Conservation (phyloP, 2,888 invertebrate species). For the Macrophya annulata region DNA sequence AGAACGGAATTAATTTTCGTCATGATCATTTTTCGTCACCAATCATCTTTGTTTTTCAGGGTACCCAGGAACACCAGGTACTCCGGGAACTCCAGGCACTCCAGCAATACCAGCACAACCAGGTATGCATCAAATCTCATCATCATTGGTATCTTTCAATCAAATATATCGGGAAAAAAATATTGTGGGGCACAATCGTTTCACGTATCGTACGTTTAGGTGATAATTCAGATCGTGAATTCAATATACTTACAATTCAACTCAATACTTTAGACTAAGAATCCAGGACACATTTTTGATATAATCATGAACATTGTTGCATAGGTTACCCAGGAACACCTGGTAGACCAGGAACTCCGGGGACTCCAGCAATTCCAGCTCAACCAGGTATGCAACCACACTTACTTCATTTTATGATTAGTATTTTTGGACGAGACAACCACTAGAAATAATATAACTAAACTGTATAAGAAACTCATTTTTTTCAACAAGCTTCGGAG, state of each 20-base stretch:
- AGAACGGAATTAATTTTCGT: too few relatives aligned
- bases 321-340: conserved; percentile 66
- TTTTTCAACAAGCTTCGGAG: too few relatives aligned
- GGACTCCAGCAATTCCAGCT: conserved; percentile 64
- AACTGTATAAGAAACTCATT: too few relatives aligned
- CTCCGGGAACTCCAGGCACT: conserved; percentile 64
- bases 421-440: too few relatives aligned
- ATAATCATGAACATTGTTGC: conserved; percentile 48
- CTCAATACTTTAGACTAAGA: neutral
- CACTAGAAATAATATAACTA: too few relatives aligned
- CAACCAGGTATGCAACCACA: conserved; percentile 56
- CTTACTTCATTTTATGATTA: too few relatives aligned
- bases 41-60: conserved; percentile 67
- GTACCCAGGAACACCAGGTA: conserved; percentile 64
- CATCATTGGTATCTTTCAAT: neutral
- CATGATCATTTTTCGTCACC: neutral
- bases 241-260: neutral
- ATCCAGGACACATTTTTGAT: conserved; percentile 57
- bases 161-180: too few relatives aligned
- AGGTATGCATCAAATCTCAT: conserved; percentile 57
- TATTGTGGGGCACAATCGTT: neutral
- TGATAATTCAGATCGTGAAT: too few relatives aligned
- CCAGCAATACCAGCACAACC: conserved; percentile 71
- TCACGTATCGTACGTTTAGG: too few relatives aligned
- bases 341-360: conserved; percentile 68